A percentile compares a stretch with the other conserved stretches of the same genome.
These are phyloP conservation scores for Cygnus olor DNA, from an alignment of 2,797 vertebrate genomes.

Conservation along the genomic window DNA sequence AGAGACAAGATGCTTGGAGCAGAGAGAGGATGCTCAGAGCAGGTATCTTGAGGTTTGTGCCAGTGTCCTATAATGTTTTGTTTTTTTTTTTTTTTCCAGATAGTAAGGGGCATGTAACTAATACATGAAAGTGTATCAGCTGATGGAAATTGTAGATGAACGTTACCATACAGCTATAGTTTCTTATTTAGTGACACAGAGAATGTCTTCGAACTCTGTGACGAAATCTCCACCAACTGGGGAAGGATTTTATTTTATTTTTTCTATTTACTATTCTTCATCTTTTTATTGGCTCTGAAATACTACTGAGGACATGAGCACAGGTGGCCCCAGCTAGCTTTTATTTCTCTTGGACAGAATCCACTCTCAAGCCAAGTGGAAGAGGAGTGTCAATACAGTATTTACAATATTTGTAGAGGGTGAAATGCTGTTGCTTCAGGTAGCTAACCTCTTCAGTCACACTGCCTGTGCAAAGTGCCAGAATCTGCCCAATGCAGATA, in stretches of 20 bases:
- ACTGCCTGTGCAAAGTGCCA: background rate
- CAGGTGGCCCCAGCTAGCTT: background rate
- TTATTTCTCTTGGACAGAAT: background rate
- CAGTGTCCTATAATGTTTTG: background rate
- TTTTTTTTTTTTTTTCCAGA: background rate
- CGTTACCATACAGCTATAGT: accelerated
- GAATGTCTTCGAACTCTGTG: background rate
- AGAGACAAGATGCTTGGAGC: background rate
- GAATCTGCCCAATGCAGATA: background rate
- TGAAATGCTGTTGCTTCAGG: background rate
- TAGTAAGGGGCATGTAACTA: background rate
- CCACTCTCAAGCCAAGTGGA: background rate
- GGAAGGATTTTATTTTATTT: background rate
- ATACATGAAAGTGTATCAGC: background rate
- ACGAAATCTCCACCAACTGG: background rate
- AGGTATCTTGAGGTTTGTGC: background rate
- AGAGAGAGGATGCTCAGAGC: background rate
- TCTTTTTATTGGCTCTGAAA: background rate
- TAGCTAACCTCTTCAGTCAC: background rate
- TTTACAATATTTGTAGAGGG: background rate
- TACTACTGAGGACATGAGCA: background rate
- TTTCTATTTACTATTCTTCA: background rate
- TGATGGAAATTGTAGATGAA: background rate
- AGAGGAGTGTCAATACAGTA: background rate
- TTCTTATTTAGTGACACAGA: background rate